Conservation (phyloP, 2,888 invertebrate genomes). For the Polymixis lichenea region DNA sequence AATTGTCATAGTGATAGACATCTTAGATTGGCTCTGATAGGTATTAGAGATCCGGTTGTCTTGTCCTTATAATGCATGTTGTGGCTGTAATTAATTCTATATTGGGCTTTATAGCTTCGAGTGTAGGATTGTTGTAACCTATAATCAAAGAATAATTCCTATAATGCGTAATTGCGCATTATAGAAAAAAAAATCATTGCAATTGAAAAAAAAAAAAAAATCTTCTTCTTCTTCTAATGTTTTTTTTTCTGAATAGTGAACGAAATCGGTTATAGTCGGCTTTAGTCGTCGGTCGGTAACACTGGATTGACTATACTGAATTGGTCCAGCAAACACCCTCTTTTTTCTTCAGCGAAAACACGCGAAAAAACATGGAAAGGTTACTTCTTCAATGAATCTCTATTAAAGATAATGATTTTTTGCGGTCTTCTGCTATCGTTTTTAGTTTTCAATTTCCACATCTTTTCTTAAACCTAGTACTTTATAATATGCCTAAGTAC, state of each 20-base stretch:
- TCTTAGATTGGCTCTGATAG: conserved; percentile 44
- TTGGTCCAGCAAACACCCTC: no score
- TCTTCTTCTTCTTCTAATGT: no score
- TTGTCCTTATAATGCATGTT: background rate
- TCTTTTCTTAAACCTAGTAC: background rate
- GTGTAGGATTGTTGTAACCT: background rate
- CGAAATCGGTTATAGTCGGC: background rate
- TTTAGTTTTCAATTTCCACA: background rate
- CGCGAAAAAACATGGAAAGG: no score
- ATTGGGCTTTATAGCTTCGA: background rate
- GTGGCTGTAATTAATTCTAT: conserved; percentile 7
- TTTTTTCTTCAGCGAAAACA: background rate
- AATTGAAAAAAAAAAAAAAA: no score
- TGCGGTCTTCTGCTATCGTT: background rate
- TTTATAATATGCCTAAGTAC: background rate
- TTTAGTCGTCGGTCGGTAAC: background rate
- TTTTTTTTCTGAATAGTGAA: background rate
- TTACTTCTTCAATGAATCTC: background rate
- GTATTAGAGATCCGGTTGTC: conserved; percentile 20
- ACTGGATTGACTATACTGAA: no score
- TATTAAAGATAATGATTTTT: background rate
- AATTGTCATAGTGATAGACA: conserved; percentile 49
- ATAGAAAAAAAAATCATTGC: no score
- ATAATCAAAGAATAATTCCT: background rate
- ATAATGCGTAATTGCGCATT: no score